Base-by-base conservation (phyloP, 1,140 invertebrate genomes). In the Euglossa dilemma region DNA sequence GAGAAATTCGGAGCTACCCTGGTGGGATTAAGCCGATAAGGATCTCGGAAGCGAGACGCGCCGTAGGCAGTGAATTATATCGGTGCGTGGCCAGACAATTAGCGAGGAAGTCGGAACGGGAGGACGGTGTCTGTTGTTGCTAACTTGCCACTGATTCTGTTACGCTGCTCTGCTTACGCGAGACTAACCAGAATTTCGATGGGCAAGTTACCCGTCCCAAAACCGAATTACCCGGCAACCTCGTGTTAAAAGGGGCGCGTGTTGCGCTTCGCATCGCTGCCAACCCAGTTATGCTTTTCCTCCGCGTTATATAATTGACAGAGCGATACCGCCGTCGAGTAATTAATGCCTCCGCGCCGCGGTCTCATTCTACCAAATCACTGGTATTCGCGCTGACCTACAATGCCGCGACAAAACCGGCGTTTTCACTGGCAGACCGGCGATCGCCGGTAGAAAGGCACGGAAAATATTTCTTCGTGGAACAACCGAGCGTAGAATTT, bases 261-360 rank as follows among this genome's bases (percentile, higher is more conserved):
- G 50, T 76, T 59, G 69, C 56, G 84, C 64, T 74, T 56, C 18
- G 56, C 28, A 50, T 69, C 56, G 75, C 54, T 71, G 78, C 59
- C 72, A 75, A 76, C 85, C 80, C 80, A 75, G 83, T 75, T 87
- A 74, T 45, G 67, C 28, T 70, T 50, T 71, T 59, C 50, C 47
- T 76, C 69, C 70, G 75, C 72, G 57, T 84, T 80, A 83, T 64
- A 61, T 85, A 88, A 85, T 88, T 85, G 87, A 88, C 79, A 50
- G 64, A 85, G 76, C 56, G 70, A 75, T 76, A 74, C 67, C 78
- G 59, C 71, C 76, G 57, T 76, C 74, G 64, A 73, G 85, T 61
- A 71, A 87, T 88, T 82, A 81, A 74, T 67, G 50, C 28, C 18
- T 64, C 25, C 52, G 36, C 57, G 54, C 66, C 74, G 50, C 45